Conservation (phyloP, 1,140 invertebrate species). For the Cotesia chilonis region DNA sequence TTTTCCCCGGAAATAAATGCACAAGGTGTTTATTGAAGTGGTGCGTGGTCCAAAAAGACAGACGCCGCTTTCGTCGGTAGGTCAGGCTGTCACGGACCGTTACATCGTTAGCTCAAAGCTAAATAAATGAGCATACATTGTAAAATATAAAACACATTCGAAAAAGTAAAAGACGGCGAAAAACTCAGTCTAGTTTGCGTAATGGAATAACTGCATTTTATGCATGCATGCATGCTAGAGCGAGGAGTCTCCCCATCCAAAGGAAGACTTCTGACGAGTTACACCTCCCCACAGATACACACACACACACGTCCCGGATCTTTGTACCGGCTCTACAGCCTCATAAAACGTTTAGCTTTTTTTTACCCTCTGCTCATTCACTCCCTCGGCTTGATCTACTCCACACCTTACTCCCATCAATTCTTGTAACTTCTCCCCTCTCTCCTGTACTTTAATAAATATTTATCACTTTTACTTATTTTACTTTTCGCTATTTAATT, state of each 20-base stretch:
- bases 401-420: not conserved
- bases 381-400: conserved; percentile 8
- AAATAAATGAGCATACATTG: conserved; percentile 1
- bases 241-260: too few species aligned
- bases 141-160: too few species aligned
- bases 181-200: not conserved
- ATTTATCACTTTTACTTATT: too few species aligned
- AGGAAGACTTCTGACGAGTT: conserved; percentile 10
- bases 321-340: not conserved
- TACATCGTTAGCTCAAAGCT: conserved; percentile 6
- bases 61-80: not conserved
- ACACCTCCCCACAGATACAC: not conserved
- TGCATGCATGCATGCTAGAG: conserved; percentile 5
- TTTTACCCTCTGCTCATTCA: conserved; percentile 15
- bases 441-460: not conserved
- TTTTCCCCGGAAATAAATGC: too few species aligned
- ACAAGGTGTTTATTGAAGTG: not conserved
- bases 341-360: conserved; percentile 5
- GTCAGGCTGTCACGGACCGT: not conserved
- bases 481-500: too few species aligned
- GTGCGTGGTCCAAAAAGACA: not conserved
- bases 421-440: not conserved
- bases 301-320: too few species aligned
- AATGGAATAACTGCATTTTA: conserved; percentile 10
- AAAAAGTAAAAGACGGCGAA: not conserved